Base-by-base conservation (phyloP, 2,888 invertebrate species). In the Xiphydria camelus region DNA sequence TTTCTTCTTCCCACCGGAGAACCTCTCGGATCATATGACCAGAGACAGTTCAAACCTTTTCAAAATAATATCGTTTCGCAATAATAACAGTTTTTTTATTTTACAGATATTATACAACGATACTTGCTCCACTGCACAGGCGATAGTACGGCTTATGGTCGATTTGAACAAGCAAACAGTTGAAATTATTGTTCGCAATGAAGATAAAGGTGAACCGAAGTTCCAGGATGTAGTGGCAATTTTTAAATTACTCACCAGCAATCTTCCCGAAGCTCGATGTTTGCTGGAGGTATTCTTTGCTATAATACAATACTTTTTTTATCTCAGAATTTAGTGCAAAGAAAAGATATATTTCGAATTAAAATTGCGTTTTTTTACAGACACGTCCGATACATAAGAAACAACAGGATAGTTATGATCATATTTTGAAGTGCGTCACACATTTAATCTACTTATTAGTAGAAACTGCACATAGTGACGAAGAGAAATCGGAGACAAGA, bases 111-210 rank as follows among this genome's bases (percentile, higher is more conserved):
- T 83, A 21, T 82, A 80, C 72, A 83, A 86, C 48, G 94, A 94
- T 76, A 89, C 93, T 33, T 87, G 89, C 71, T 92, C 91, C 76
- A 86, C 91, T 41, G 89, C 91, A 46, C 88, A 91, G 78, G 91
- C 93, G 15, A 79, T 94, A 40, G 89, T 93, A 49, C 83, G 91
- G 59, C 82, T 93, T 49, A 88, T 91, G 84, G 80, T 92, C 59
- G 88, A 88, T 75, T 80, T 85, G 61, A 82, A 83, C 61, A 81
- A 80, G 49, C 84, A 84, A 53, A 80, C 80, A 14, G 75, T 79
- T 46, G 80, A 80, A 59, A 77, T 77, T 31, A 74, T 76, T 55
- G 72, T 72, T 57, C 77, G 77, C 59, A 76, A 72, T 54, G 57
- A 64, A 57, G 77, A 80, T 40, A 79, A 78, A 50, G 77, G 78